Conservation (phyloP, 2,888 invertebrate species). For the Helicoverpa assulta region DNA sequence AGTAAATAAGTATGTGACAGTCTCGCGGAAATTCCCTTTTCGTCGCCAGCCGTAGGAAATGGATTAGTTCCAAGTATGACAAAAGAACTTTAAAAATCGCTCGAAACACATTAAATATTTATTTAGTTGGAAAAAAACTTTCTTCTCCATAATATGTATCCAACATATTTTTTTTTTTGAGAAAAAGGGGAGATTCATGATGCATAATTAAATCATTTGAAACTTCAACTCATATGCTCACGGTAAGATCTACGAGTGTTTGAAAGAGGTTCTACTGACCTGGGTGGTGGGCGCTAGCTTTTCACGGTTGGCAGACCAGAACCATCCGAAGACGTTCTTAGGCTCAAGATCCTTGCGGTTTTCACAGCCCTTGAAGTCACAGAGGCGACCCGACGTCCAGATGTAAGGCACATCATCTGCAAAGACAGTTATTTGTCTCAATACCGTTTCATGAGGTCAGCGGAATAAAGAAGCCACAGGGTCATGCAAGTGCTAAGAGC, state of each 20-base stretch:
- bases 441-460: slow-evolving; percentile 28
- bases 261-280: slow-evolving; percentile 68
- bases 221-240: not conserved
- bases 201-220: too few species aligned
- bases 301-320: slow-evolving; percentile 97
- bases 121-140: not conserved
- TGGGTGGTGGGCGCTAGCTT: slow-evolving; percentile 96
- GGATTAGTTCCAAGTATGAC: slow-evolving; percentile 54
- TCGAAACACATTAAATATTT: slow-evolving; percentile 1
- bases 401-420: slow-evolving; percentile 97
- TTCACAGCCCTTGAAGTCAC: slow-evolving; percentile 98
- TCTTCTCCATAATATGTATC: not conserved
- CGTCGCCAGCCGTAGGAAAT: slow-evolving; percentile 44
- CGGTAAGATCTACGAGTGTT: not conserved
- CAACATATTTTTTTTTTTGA: too few species aligned
- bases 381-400: slow-evolving; percentile 97
- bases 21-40: slow-evolving; percentile 50
- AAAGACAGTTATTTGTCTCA: slow-evolving; percentile 42
- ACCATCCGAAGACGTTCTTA: slow-evolving; percentile 96
- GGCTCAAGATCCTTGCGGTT: slow-evolving; percentile 96
- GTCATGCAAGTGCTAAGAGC: slow-evolving; percentile 15
- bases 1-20: slow-evolving; percentile 51
- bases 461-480: slow-evolving; percentile 36
- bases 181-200: too few species aligned
- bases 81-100: slow-evolving; percentile 33